A percentile compares a stretch with the other conserved stretches of the same genome.
Evolutionary conservation across 2,113 vertebrate genomes (phyloP).

Genomic region (Todiramphus chloris): DNA sequence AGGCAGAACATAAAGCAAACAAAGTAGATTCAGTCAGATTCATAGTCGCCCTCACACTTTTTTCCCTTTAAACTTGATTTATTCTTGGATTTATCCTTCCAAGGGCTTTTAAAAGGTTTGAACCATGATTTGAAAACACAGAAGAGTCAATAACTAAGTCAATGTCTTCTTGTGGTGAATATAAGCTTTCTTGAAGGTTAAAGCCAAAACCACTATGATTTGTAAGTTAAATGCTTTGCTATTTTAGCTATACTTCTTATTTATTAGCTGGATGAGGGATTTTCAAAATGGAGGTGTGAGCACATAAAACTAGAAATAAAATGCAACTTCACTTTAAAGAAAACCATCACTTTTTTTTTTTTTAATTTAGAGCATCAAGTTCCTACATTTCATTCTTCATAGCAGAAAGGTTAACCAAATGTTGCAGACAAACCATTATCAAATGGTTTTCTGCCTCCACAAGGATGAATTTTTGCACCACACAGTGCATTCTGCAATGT

Average conservation of each 20-base stretch:
- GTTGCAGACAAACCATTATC: not conserved
- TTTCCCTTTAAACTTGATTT: conserved; percentile 27
- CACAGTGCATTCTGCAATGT: not conserved
- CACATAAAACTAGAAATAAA: conserved; percentile 34
- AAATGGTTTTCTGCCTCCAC: not conserved
- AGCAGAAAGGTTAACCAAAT: not conserved
- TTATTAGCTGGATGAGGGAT: not conserved
- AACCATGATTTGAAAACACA: conserved; percentile 22
- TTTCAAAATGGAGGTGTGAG: conserved; percentile 21
- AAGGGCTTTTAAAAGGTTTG: conserved; percentile 18
- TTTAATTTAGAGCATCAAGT: not conserved
- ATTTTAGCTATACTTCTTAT: conserved; percentile 28
- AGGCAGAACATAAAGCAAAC: not conserved
- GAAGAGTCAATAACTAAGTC: conserved; percentile 38
- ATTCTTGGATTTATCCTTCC: conserved; percentile 30
- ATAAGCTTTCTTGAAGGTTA: conserved; percentile 55
- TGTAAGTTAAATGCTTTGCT: conserved; percentile 37
- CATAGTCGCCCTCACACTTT: not conserved
- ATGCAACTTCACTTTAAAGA: not conserved
- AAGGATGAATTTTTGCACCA: not conserved
- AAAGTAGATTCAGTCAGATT: not conserved
- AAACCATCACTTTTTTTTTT: not conserved
- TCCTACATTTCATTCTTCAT: not conserved
- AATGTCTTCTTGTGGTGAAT: conserved; percentile 3
- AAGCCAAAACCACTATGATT: conserved; percentile 18